Conservation (phyloP, 2,797 vertebrate species). For the Cryptoblepharus egeriae region DNA sequence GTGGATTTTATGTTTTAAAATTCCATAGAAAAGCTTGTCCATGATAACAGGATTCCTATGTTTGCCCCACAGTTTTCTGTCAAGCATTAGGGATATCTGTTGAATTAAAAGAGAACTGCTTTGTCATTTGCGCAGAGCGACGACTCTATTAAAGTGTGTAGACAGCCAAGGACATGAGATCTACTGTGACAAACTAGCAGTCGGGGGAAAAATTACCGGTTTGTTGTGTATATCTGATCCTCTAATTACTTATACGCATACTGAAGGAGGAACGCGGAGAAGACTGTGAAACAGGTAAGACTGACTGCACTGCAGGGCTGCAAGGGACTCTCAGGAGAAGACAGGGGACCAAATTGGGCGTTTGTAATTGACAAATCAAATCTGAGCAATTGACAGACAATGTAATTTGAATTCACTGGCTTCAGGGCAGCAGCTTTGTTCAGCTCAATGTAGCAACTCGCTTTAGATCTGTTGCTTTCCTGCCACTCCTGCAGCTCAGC, state of each 20-base stretch:
- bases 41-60: not conserved
- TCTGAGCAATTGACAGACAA: slow-evolving; percentile 11
- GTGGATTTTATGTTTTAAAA: not conserved
- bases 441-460: not conserved
- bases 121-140: slow-evolving; percentile 44
- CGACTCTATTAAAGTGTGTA: slow-evolving; percentile 64
- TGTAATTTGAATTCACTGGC: not conserved
- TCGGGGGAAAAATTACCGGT: slow-evolving; percentile 51
- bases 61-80: slow-evolving; percentile 40
- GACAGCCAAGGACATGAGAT: slow-evolving; percentile 41
- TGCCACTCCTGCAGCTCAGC: not conserved
- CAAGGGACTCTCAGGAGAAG: not conserved
- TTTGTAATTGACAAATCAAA: slow-evolving; percentile 22
- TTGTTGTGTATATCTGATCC: slow-evolving; percentile 50
- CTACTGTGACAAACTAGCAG: slow-evolving; percentile 52
- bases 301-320: not conserved
- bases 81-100: slow-evolving; percentile 37
- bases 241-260: slow-evolving; percentile 21
- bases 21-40: not conserved
- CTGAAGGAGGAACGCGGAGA: not conserved
- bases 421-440: not conserved
- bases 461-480: not conserved
- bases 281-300: not conserved
- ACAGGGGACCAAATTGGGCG: not conserved
- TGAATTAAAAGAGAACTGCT: slow-evolving; percentile 14